Evolutionary conservation across 2,113 vertebrate species (phyloP).

Genomic region (Lepus europaeus): DNA sequence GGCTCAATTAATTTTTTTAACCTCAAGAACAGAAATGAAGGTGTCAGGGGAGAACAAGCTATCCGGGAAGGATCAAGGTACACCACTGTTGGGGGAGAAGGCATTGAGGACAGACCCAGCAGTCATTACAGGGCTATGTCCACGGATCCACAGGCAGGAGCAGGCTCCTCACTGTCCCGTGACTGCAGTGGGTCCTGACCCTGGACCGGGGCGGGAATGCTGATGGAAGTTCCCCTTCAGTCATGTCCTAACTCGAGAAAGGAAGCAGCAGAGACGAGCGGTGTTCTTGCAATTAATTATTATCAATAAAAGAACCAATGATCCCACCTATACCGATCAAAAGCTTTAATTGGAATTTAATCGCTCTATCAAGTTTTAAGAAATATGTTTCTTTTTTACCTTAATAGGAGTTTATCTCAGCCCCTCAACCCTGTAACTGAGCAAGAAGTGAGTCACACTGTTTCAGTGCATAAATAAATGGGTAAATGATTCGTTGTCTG

Average conservation of each 20-base stretch:
- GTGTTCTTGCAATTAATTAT: neutral
- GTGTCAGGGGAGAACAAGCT: neutral
- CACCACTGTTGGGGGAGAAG: neutral
- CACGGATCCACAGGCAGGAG: neutral
- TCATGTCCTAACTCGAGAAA: neutral
- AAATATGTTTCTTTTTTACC: neutral
- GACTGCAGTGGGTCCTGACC: neutral
- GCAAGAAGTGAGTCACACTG: conserved; percentile 35
- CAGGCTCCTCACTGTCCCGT: rapidly evolving
- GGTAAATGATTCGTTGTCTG: conserved; percentile 32
- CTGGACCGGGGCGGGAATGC: neutral
- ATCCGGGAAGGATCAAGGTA: neutral
- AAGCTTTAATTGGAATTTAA: neutral
- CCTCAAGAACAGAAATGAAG: neutral
- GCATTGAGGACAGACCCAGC: neutral
- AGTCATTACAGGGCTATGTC: neutral
- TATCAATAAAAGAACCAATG: neutral
- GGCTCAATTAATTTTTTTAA: neutral
- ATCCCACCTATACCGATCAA: neutral
- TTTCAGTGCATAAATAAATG: conserved; percentile 38
- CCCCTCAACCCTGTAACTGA: neutral
- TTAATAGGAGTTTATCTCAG: neutral
- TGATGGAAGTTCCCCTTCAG: neutral
- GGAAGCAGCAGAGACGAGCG: neutral
- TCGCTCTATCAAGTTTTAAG: neutral